Conservation (phyloP, 2,888 invertebrate species). For the Ashinkailepas kermadecensis region DNA sequence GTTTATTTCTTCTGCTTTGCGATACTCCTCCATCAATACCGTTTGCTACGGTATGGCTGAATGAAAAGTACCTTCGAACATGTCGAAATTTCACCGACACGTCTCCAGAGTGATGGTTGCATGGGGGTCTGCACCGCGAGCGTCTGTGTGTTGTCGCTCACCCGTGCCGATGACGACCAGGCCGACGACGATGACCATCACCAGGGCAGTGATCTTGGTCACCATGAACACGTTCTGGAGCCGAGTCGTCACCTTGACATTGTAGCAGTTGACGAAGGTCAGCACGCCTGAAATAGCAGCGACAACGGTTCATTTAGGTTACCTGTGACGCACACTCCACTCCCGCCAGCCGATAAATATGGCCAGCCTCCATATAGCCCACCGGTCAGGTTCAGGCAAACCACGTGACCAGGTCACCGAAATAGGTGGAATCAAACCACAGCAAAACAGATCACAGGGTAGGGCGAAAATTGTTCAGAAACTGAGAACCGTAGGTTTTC, state of each 20-base stretch:
- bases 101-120: too few relatives aligned
- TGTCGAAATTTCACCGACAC: too few relatives aligned
- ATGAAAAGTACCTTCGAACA: too few relatives aligned
- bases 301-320: not conserved
- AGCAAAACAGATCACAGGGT: not conserved
- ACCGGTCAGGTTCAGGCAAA: not conserved
- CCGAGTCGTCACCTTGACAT: constrained; percentile 72
- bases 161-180: constrained; percentile 63
- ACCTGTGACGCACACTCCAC: not conserved
- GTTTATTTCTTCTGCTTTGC: too few relatives aligned
- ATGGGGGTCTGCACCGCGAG: too few relatives aligned
- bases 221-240: constrained; percentile 90
- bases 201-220: constrained; percentile 75
- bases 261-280: constrained; percentile 80
- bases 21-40: too few relatives aligned
- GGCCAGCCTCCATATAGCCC: not conserved
- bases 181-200: constrained; percentile 74
- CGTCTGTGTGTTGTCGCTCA: constrained; percentile 38
- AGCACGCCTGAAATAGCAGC: constrained; percentile 58
- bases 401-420: not conserved
- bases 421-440: not conserved
- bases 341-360: not conserved
- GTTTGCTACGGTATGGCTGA: too few relatives aligned
- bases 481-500: too few relatives aligned
- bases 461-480: too few relatives aligned